These are phyloP conservation scores for Cactoblastis cactorum DNA, from an alignment of 2,888 invertebrate genomes.

Conservation along the genomic window DNA sequence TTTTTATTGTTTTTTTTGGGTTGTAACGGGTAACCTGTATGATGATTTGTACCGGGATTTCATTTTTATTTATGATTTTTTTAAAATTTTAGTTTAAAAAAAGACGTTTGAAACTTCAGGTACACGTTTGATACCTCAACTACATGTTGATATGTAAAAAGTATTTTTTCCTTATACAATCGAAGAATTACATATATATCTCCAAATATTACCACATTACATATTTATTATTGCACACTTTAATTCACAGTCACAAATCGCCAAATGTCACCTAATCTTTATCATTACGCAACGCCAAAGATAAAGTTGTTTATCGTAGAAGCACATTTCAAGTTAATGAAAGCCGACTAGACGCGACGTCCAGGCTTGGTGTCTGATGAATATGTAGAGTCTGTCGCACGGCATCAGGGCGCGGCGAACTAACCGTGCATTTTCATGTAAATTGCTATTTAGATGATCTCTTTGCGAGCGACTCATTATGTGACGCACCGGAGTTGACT, in stretches of 20 bases:
- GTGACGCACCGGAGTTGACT: neutral
- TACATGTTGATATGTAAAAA: too few species aligned
- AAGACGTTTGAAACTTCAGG: too few species aligned
- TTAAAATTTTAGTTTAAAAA: too few species aligned
- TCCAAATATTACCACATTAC: too few species aligned
- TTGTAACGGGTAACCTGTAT: too few species aligned
- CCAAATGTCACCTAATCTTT: conserved; percentile 5
- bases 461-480: neutral
- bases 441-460: conserved; percentile 28
- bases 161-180: too few species aligned
- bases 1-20: too few species aligned
- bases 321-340: conserved; percentile 33
- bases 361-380: conserved; percentile 36
- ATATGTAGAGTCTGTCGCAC: conserved; percentile 44
- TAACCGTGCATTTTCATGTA: conserved; percentile 36
- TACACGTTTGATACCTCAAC: too few species aligned
- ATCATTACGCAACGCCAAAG: conserved; percentile 1
- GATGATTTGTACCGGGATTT: too few species aligned
- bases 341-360: conserved; percentile 39
- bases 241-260: neutral
- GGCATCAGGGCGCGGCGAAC: conserved; percentile 30
- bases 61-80: too few species aligned
- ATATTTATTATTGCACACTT: too few species aligned
- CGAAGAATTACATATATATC: too few species aligned
- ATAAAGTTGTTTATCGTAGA: conserved; percentile 20